These are phyloP conservation scores for Tromatobia lineatoria DNA, from an alignment of 2,888 invertebrate genomes.

Conservation along the genomic window DNA sequence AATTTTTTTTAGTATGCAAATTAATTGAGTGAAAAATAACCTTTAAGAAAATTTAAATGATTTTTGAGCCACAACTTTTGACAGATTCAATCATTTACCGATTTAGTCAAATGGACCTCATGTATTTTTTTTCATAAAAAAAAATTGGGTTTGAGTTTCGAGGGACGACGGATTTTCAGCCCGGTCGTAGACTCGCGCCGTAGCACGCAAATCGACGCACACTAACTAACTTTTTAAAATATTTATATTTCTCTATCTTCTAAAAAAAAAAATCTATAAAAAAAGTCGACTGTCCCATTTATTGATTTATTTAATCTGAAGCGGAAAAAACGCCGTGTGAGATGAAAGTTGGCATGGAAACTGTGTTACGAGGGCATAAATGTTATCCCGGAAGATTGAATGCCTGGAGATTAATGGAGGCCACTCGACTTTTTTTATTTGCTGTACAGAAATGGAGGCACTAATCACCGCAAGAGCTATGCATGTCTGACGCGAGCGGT, in stretches of 20 bases:
- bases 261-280: constrained; percentile 54
- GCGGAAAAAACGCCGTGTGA: not conserved
- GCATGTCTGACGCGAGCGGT: constrained; percentile 51
- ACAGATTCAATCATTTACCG: too few relatives aligned
- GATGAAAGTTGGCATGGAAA: constrained; percentile 47
- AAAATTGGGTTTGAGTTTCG: constrained; percentile 19
- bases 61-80: too few relatives aligned
- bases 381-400: constrained; percentile 57
- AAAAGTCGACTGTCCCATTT: constrained; percentile 41
- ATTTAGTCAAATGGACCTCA: too few relatives aligned
- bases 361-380: constrained; percentile 62
- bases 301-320: constrained; percentile 16
- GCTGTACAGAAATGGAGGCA: constrained; percentile 57
- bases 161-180: constrained; percentile 71
- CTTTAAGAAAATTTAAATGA: too few relatives aligned
- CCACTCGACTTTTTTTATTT: constrained; percentile 63
- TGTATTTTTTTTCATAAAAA: constrained; percentile 12
- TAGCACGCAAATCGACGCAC: constrained; percentile 84
- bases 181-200: constrained; percentile 84
- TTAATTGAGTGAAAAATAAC: too few relatives aligned
- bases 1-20: too few relatives aligned
- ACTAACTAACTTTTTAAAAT: constrained; percentile 73
- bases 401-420: constrained; percentile 56
- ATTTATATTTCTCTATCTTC: constrained; percentile 35
- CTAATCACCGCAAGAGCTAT: constrained; percentile 44